Percentiles rank a stretch among this genome's conserved stretches.
phyloP scores from a whole-genome alignment of 92 coral and sea anemone species.

The Blastomussa wellsi region DNA sequence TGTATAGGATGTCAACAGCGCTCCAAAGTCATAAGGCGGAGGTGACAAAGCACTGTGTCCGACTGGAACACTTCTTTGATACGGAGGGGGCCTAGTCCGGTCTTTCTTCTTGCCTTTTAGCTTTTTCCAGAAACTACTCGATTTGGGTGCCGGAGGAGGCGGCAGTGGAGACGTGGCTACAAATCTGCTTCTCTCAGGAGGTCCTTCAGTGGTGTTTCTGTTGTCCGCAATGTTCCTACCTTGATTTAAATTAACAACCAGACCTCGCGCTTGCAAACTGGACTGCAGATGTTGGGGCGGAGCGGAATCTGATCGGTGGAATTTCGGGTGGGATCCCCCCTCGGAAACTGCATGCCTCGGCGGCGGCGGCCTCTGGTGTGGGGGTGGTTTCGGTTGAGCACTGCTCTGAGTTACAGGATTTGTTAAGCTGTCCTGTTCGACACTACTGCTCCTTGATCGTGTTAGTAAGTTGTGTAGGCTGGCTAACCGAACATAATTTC shows the following conservation, averaged over 20 bases:
- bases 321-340: conserved; percentile 62
- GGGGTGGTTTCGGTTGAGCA: conserved; percentile 25
- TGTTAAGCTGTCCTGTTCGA: conserved; percentile 37
- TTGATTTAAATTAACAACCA: conserved; percentile 59
- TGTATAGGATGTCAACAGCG: not conserved
- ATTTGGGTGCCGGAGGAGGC: conserved; percentile 89
- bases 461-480: conserved; percentile 81
- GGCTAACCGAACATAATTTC: conserved; percentile 90
- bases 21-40: conserved; percentile 40
- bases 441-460: conserved; percentile 55
- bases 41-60: conserved; percentile 65
- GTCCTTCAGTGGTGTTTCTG: not conserved
- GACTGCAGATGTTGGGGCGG: conserved; percentile 48
- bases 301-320: conserved; percentile 75
- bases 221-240: not conserved
- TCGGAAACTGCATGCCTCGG: conserved; percentile 34
- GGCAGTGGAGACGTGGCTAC: conserved; percentile 51
- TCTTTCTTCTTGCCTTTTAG: conserved; percentile 82
- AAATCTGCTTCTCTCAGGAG: conserved; percentile 29
- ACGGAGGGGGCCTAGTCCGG: conserved; percentile 57
- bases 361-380: conserved; percentile 32
- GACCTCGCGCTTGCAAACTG: conserved; percentile 17
- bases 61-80: conserved; percentile 66
- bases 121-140: conserved; percentile 89
- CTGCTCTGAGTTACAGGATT: not conserved